Evolutionary conservation across 2,888 invertebrate species (phyloP).

Genomic region (Helicoverpa assulta): DNA sequence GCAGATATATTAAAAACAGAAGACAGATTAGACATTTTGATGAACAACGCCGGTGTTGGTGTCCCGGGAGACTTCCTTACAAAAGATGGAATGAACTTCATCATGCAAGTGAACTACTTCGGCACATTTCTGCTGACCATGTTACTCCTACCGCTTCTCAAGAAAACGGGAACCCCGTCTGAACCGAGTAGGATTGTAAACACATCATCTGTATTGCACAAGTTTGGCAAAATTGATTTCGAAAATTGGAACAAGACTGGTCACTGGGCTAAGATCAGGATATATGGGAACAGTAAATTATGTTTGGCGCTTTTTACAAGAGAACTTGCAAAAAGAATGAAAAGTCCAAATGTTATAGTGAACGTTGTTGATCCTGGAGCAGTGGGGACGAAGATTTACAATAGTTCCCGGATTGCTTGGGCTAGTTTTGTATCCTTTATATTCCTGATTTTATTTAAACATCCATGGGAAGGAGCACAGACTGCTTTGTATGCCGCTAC

Average conservation of each 20-base stretch:
- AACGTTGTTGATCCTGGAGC: slow-evolving; percentile 96
- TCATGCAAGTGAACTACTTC: slow-evolving; percentile 98
- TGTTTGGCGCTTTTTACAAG: slow-evolving; percentile 93
- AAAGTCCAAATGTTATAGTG: slow-evolving; percentile 92
- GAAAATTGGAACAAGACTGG: slow-evolving; percentile 92
- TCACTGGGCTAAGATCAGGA: slow-evolving; percentile 82
- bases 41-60: slow-evolving; percentile 97
- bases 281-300: slow-evolving; percentile 92
- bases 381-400: slow-evolving; percentile 95
- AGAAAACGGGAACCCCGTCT: slow-evolving; percentile 86
- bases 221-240: slow-evolving; percentile 92
- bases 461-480: slow-evolving; percentile 94
- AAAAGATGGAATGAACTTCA: slow-evolving; percentile 95
- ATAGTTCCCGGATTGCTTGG: slow-evolving; percentile 82
- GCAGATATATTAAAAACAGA: slow-evolving; percentile 93
- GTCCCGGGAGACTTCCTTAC: slow-evolving; percentile 90
- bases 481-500: slow-evolving; percentile 94
- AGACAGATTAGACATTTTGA: slow-evolving; percentile 93
- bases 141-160: slow-evolving; percentile 94
- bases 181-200: slow-evolving; percentile 94
- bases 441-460: slow-evolving; percentile 93
- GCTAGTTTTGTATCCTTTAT: slow-evolving; percentile 90
- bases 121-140: slow-evolving; percentile 98
- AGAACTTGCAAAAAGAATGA: slow-evolving; percentile 92
- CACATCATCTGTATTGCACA: slow-evolving; percentile 94